Percentiles rank a stretch among this genome's conserved stretches.
phyloP scores from a whole-genome alignment of 2,113 vertebrate species.

The Camelus bactrianus region DNA sequence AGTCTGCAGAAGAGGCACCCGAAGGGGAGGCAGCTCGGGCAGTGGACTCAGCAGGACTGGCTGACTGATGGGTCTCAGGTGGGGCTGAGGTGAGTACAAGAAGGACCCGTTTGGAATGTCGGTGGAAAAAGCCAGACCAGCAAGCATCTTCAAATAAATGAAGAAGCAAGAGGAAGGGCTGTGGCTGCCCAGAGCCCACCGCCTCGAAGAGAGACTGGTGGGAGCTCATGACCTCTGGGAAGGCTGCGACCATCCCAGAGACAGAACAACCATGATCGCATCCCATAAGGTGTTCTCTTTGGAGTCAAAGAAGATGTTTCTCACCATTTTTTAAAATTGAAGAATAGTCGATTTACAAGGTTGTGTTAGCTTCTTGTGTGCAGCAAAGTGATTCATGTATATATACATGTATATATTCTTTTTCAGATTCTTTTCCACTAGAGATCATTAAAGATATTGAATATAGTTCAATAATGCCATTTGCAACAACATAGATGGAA shows the following conservation, averaged over 20 bases:
- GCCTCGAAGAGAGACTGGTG: rapidly evolving
- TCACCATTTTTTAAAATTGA: not conserved
- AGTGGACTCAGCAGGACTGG: rapidly evolving
- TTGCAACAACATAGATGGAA: not conserved
- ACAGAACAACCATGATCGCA: rapidly evolving
- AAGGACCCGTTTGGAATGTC: rapidly evolving
- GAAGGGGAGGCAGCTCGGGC: rapidly evolving
- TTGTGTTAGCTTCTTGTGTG: not conserved
- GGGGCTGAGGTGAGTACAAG: rapidly evolving
- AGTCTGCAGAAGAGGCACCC: rapidly evolving
- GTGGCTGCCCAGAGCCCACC: rapidly evolving
- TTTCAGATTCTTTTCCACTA: not conserved
- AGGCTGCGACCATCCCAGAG: rapidly evolving
- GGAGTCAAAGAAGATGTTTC: rapidly evolving
- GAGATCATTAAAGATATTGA: not conserved
- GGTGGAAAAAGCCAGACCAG: not conserved
- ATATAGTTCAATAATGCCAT: not conserved
- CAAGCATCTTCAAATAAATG: not conserved
- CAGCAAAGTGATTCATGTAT: not conserved
- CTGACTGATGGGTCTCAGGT: rapidly evolving
- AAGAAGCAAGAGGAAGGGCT: rapidly evolving
- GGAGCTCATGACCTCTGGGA: not conserved
- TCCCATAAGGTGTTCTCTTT: rapidly evolving
- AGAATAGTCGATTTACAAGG: not conserved
- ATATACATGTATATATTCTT: not conserved